Conservation (phyloP, 2,797 vertebrate genomes). For the Austrolebias charrua region DNA sequence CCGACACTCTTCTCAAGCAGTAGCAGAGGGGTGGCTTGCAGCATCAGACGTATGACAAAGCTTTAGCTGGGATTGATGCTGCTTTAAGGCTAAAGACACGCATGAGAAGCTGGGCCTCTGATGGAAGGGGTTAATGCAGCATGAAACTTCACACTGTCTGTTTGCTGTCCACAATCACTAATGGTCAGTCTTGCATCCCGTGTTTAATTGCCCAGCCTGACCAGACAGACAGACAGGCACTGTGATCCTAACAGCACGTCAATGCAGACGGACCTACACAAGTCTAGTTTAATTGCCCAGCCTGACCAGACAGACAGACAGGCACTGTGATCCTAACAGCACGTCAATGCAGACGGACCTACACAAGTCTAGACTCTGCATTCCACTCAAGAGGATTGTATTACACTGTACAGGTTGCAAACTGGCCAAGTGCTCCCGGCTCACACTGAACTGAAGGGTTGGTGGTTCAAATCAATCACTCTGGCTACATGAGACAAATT, state of each 20-base stretch:
- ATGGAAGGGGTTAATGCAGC: slow-evolving; percentile 46
- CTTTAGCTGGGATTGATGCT: slow-evolving; percentile 11
- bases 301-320: no score
- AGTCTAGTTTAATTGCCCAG: no score
- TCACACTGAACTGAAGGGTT: slow-evolving; percentile 34
- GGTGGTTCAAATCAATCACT: slow-evolving; percentile 56
- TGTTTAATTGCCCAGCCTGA: slow-evolving; percentile 56
- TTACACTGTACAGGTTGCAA: slow-evolving; percentile 47
- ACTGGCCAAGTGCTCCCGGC: slow-evolving; percentile 36
- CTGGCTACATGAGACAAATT: slow-evolving; percentile 28
- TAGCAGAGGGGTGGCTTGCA: slow-evolving; percentile 20
- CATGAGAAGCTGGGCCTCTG: slow-evolving; percentile 14
- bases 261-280: slow-evolving; percentile 34
- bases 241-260: slow-evolving; percentile 52
- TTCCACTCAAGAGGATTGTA: slow-evolving; percentile 50
- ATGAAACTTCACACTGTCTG: slow-evolving; percentile 22
- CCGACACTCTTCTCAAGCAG: slow-evolving; percentile 38
- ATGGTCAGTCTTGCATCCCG: slow-evolving; percentile 27
- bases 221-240: slow-evolving; percentile 51
- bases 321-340: no score
- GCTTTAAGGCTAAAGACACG: slow-evolving; percentile 38
- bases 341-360: no score
- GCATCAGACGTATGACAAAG: slow-evolving; percentile 35
- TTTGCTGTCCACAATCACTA: slow-evolving; percentile 30
- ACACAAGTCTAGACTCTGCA: slow-evolving; percentile 49